phyloP scores from a whole-genome alignment of 2,888 invertebrate species.

The Leucophenga maculata region DNA sequence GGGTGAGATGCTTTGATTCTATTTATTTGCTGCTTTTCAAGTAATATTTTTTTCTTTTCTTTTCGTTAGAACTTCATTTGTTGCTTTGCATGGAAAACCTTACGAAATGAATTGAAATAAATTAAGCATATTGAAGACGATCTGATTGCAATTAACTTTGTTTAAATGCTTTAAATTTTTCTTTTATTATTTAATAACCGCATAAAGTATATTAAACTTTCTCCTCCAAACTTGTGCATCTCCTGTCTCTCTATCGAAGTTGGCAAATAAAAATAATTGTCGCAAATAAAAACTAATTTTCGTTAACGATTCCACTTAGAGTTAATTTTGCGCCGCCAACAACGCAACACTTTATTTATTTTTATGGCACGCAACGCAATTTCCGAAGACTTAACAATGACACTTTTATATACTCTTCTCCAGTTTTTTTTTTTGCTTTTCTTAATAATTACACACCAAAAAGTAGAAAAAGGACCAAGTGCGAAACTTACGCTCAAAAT shows the following conservation, averaged over 20 bases:
- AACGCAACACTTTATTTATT: slow-evolving; percentile 51
- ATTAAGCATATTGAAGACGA: slow-evolving; percentile 58
- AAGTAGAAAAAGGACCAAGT: not conserved
- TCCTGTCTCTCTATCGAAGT: slow-evolving; percentile 39
- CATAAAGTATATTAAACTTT: not conserved
- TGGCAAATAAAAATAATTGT: slow-evolving; percentile 34
- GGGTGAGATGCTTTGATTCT: slow-evolving; percentile 37
- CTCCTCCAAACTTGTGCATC: slow-evolving; percentile 47
- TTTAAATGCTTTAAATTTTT: slow-evolving; percentile 43
- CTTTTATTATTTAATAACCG: slow-evolving; percentile 48
- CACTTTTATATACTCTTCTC: slow-evolving; percentile 16
- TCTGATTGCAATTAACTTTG: slow-evolving; percentile 45
- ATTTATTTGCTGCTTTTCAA: slow-evolving; percentile 18
- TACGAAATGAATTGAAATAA: slow-evolving; percentile 33
- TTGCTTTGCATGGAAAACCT: not conserved
- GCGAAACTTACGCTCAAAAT: not conserved
- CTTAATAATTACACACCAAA: slow-evolving; percentile 5
- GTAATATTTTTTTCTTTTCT: slow-evolving; percentile 4
- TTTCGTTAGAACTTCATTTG: not conserved
- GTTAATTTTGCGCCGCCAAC: slow-evolving; percentile 31
- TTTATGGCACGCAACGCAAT: slow-evolving; percentile 43
- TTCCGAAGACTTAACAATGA: slow-evolving; percentile 30
- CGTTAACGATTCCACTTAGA: slow-evolving; percentile 13
- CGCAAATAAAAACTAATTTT: slow-evolving; percentile 15
- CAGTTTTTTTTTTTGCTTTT: too few relatives aligned